Conservation (phyloP, 2,888 invertebrate species). For the Eurytoma adleriae region DNA sequence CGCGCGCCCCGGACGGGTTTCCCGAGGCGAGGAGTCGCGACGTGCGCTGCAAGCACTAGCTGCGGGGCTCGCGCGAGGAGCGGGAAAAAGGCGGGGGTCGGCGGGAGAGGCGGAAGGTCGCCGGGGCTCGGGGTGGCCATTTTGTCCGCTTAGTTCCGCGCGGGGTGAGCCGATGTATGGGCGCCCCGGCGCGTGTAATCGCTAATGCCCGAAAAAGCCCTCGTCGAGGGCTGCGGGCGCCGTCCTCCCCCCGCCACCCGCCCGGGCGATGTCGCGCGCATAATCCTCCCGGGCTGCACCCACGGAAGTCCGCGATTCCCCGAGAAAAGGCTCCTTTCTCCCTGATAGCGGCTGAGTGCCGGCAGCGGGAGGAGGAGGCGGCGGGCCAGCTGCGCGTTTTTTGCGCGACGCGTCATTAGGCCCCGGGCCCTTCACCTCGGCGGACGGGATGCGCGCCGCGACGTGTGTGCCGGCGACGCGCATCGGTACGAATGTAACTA, state of each 20-base stretch:
- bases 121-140: conserved; percentile 67
- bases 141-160: conserved; percentile 74
- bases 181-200: conserved; percentile 73
- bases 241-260: conserved; percentile 61
- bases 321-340: neutral
- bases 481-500: no score
- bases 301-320: conserved; percentile 18
- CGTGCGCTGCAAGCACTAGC: neutral
- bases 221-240: conserved; percentile 39
- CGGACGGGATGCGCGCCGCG: no score
- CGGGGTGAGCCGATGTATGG: conserved; percentile 72
- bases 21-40: neutral
- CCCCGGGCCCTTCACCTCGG: no score
- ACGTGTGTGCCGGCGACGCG: no score
- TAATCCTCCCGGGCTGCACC: no score
- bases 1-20: neutral
- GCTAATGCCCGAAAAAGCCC: conserved; percentile 69
- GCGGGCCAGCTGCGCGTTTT: no score
- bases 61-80: neutral
- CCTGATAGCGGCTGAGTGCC: no score
- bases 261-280: conserved; percentile 2
- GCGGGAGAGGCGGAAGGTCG: conserved; percentile 22
- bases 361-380: no score
- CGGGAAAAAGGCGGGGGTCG: neutral
- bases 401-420: no score